phyloP scores from a whole-genome alignment of 1,140 invertebrate genomes.

The Drosophila paulistorum region DNA sequence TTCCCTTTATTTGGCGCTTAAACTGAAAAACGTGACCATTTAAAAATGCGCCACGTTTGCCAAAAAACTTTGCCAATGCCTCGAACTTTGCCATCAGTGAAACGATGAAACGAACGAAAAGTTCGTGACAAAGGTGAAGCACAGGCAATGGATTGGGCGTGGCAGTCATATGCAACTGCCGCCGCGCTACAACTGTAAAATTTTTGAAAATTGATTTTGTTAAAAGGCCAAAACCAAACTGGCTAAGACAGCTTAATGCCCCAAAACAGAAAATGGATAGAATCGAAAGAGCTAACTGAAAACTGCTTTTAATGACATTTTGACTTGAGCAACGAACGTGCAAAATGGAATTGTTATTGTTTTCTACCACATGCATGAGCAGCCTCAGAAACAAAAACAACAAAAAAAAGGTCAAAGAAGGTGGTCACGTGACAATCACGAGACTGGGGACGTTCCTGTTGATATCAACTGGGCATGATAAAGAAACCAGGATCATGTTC shows the following conservation, averaged over 20 bases:
- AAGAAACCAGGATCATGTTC: neutral
- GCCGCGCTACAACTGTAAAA: slow-evolving; percentile 47
- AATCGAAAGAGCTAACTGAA: slow-evolving; percentile 12
- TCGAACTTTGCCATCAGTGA: slow-evolving; percentile 35
- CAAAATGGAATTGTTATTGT: slow-evolving; percentile 25
- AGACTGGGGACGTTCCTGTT: neutral
- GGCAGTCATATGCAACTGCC: slow-evolving; percentile 74
- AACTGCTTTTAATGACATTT: slow-evolving; percentile 63
- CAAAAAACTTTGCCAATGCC: slow-evolving; percentile 65
- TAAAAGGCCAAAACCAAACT: slow-evolving; percentile 59
- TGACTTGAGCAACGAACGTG: slow-evolving; percentile 57
- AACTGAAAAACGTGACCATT: slow-evolving; percentile 79
- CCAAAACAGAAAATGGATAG: slow-evolving; percentile 7
- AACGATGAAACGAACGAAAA: slow-evolving; percentile 31
- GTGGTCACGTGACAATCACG: slow-evolving; percentile 22
- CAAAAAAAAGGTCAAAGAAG: slow-evolving; percentile 36
- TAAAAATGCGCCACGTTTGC: slow-evolving; percentile 78
- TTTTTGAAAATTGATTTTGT: slow-evolving; percentile 78
- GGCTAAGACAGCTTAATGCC: slow-evolving; percentile 67
- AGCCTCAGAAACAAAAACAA: too few relatives aligned
- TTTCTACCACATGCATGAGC: neutral
- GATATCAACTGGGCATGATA: neutral
- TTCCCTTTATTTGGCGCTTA: slow-evolving; percentile 59
- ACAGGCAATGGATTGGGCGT: slow-evolving; percentile 24
- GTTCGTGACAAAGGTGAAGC: slow-evolving; percentile 74